Conservation (phyloP, 2,797 vertebrate genomes). For the Thaleichthys pacificus region DNA sequence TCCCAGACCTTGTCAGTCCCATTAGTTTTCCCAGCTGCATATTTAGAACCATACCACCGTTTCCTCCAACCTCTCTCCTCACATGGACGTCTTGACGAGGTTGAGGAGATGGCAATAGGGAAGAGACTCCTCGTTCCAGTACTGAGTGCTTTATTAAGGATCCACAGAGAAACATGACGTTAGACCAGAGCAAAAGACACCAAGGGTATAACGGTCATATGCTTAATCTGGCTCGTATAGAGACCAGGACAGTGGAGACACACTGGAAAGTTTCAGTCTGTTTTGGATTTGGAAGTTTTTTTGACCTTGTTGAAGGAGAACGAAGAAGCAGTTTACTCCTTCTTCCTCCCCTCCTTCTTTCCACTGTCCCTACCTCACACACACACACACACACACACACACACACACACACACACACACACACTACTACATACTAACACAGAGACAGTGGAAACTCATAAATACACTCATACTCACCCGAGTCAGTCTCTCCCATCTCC, state of each 20-base stretch:
- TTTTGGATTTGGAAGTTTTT: constrained; percentile 7
- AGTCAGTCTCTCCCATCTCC: constrained; percentile 11
- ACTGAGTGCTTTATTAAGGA: neutral
- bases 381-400: constrained; percentile 12
- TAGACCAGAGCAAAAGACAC: neutral
- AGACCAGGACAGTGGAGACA: neutral
- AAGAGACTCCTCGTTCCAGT: neutral
- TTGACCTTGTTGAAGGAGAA: constrained; percentile 44
- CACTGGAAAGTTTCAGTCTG: constrained; percentile 10
- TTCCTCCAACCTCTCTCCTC: neutral
- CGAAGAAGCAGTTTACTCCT: neutral
- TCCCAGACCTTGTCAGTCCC: constrained; percentile 3
- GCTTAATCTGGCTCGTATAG: neutral
- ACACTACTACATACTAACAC: constrained; percentile 7
- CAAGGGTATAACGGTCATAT: neutral
- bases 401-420: constrained; percentile 14
- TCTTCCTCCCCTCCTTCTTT: no score
- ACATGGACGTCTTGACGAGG: neutral
- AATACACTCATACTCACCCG: constrained; percentile 6
- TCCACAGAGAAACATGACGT: neutral
- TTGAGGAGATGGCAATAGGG: constrained; percentile 13
- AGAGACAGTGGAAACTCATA: constrained; percentile 14
- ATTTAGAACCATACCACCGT: neutral
- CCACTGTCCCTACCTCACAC: neutral
- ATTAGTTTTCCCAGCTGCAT: neutral